Conservation (phyloP, 2,888 invertebrate species). For the Crioceris asparagi region DNA sequence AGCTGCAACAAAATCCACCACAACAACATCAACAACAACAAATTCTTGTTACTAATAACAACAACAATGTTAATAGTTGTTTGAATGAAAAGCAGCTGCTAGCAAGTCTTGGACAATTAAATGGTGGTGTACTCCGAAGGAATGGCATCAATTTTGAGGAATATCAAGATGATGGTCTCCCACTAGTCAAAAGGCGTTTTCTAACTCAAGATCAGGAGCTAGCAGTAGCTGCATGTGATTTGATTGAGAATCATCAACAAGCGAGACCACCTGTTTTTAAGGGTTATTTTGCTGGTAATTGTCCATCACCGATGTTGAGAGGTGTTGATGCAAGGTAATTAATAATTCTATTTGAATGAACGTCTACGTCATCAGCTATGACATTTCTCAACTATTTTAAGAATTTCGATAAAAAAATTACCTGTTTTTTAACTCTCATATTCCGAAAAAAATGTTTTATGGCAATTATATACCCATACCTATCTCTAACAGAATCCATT, state of each 20-base stretch:
- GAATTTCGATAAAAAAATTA: no score
- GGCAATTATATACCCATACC: no score
- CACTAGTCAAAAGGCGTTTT: slow-evolving; percentile 33
- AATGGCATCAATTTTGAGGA: slow-evolving; percentile 29
- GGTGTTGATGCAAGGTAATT: slow-evolving; percentile 31
- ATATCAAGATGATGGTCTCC: slow-evolving; percentile 31
- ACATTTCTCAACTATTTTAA: slow-evolving; percentile 4
- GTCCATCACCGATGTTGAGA: slow-evolving; percentile 32
- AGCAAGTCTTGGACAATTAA: no score
- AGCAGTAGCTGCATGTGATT: slow-evolving; percentile 20
- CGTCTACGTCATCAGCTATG: background rate
- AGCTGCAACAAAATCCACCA: no score
- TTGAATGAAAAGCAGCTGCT: no score
- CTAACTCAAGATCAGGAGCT: slow-evolving; percentile 25
- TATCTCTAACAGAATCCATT: no score
- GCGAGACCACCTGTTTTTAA: slow-evolving; percentile 27
- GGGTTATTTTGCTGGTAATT: slow-evolving; percentile 36
- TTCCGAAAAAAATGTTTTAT: no score
- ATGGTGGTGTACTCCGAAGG: slow-evolving; percentile 21
- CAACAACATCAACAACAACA: no score
- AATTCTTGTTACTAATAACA: no score
- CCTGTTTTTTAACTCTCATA: no score
- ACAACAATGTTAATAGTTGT: no score
- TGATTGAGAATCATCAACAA: slow-evolving; percentile 18
- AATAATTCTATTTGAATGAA: slow-evolving; percentile 1